Conservation (phyloP, 1,140 invertebrate species). For the Melipona quadrifasciata region DNA sequence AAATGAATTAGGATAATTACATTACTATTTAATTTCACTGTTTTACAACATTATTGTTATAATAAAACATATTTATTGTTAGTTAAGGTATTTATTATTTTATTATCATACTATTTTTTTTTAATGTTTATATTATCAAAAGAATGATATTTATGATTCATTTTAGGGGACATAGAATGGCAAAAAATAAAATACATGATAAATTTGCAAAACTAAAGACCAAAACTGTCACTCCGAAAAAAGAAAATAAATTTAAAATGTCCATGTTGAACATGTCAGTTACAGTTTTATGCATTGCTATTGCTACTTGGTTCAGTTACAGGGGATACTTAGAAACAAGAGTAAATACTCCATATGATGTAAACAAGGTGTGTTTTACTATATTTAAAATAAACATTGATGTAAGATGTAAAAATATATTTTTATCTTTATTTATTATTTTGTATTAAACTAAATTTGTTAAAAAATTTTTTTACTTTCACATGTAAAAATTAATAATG, state of each 20-base stretch:
- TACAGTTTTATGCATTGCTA: constrained; percentile 77
- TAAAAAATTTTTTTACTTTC: neutral
- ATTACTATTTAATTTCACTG: neutral
- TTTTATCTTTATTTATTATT: constrained; percentile 24
- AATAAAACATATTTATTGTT: neutral
- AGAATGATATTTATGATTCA: constrained; percentile 24
- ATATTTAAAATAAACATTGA: neutral
- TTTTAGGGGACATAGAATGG: constrained; percentile 46
- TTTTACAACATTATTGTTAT: neutral
- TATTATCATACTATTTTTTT: neutral
- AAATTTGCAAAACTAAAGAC: constrained; percentile 58
- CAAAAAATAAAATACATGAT: constrained; percentile 50
- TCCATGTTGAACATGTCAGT: constrained; percentile 64
- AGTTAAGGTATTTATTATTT: constrained; percentile 18
- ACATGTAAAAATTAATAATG: constrained; percentile 1
- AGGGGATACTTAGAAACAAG: constrained; percentile 92
- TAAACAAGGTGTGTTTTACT: constrained; percentile 84
- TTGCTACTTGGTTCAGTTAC: constrained; percentile 89
- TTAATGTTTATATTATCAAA: neutral
- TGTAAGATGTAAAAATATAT: neutral
- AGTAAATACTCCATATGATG: constrained; percentile 92
- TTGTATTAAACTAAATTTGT: neutral
- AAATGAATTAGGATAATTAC: neutral
- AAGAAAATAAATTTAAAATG: constrained; percentile 61
- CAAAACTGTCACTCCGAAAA: constrained; percentile 60